Percentiles rank a stretch among this genome's conserved stretches.
Conservation (phyloP, 2,113 vertebrate genomes). For the Hydropotes inermis region DNA sequence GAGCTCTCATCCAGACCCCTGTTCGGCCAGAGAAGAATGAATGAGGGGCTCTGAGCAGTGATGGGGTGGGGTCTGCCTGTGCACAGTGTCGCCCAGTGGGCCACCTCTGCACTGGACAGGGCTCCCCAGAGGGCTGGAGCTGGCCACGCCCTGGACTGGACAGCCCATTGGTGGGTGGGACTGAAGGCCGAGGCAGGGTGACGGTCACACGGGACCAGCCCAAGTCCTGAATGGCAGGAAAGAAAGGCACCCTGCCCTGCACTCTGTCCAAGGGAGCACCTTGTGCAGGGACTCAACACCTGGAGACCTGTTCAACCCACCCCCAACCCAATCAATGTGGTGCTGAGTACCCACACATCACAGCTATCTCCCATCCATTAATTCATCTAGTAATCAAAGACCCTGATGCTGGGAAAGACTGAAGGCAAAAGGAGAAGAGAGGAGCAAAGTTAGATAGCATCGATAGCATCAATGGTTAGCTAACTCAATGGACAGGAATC, state of each 20-base stretch:
- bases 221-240: neutral
- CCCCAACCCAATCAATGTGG: rapidly evolving
- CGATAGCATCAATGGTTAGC: neutral
- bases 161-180: neutral
- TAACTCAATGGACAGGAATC: neutral
- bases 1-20: neutral
- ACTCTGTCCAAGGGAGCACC: neutral
- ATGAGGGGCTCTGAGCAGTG: neutral
- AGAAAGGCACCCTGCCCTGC: neutral
- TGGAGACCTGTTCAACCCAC: neutral
- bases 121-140: rapidly evolving
- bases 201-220: rapidly evolving
- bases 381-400: neutral
- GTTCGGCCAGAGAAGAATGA: neutral
- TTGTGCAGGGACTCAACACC: neutral
- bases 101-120: rapidly evolving
- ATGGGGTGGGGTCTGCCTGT: neutral
- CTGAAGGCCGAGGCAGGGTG: neutral
- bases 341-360: rapidly evolving
- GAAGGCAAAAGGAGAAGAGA: neutral
- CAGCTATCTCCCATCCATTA: neutral
- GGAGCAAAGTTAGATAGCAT: neutral
- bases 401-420: neutral
- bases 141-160: too few relatives aligned
- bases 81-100: neutral